Base-by-base conservation (phyloP, 2,888 invertebrate genomes). In the Spisula subtruncata region DNA sequence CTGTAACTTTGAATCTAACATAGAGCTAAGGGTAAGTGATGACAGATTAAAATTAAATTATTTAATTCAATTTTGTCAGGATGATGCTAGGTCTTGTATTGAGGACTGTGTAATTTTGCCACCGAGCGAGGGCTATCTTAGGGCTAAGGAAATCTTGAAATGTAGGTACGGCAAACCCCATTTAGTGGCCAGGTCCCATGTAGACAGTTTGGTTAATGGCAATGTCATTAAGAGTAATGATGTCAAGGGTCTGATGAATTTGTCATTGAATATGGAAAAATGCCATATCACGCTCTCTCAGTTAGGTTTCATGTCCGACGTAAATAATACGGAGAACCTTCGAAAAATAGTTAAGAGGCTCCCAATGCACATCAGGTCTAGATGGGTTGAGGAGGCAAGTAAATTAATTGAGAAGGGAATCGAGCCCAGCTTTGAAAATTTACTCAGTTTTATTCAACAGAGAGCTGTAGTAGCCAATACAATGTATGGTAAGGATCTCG, bases 71-170 rank as follows among this genome's bases (percentile, higher is more conserved):
- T 86, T 60, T 25, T 86, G 86, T 86, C 18, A 54, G 6, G 66
- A 81, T 66, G 86, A 86, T 25, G 86, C 86, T 81, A 14, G 71
- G 10, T 20, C 16, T 16, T 56, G 81, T 81, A 66, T 86, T 16
- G 86, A 81, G 29, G 81, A 86, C 20, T 86, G 86, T 81, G 86
- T 86, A 32, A 56, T 81, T 6, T 66, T 86, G 25, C 60, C 81
- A 18, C n/a, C 60, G 0, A 66, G 66, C 10, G 81, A 81, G 35
- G 86, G 86, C 12, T 60, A 81, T 66, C 41, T 18, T 12, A 56
- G 86, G 32, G 86, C 86, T 10, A 86, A 81, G 29, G 35, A 56
- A 66, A 86, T 86, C 0, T 60, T 86, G n/a, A 12, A 20, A n/a
- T 32, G 14, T 20, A 54, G 86, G 16, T 81, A 86, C 20, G 86